A percentile compares a stretch with the other conserved stretches of the same genome.
Conservation (phyloP, 2,797 vertebrate species). For the Ctenosaura bakeri region DNA sequence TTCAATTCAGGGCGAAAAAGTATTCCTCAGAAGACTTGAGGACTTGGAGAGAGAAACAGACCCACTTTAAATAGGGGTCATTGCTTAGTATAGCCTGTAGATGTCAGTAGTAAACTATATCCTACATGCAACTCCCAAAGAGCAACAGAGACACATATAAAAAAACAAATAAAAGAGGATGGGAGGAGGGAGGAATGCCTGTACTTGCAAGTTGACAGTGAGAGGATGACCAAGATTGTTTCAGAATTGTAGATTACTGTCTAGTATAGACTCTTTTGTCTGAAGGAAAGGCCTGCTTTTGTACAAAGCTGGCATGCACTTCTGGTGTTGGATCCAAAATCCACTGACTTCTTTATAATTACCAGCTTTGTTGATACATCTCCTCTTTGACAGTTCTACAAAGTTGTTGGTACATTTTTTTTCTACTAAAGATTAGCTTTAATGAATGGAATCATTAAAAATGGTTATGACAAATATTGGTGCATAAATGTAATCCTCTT, state of each 20-base stretch:
- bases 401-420: constrained; percentile 50
- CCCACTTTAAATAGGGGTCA: constrained; percentile 22
- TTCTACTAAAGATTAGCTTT: constrained; percentile 54
- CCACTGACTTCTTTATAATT: constrained; percentile 28
- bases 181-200: constrained; percentile 15
- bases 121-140: fast-evolving
- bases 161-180: neutral
- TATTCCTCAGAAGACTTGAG: neutral
- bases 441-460: constrained; percentile 42
- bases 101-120: constrained; percentile 55
- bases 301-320: neutral
- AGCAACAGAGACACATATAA: neutral
- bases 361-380: constrained; percentile 56
- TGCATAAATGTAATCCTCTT: constrained; percentile 13
- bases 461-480: constrained; percentile 34
- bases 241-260: neutral
- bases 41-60: too few relatives aligned
- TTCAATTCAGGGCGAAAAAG: neutral
- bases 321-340: constrained; percentile 44
- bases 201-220: neutral
- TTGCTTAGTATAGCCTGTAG: constrained; percentile 56
- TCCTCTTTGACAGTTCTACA: neutral
- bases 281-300: constrained; percentile 4
- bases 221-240: constrained; percentile 36
- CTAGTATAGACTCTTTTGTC: neutral